Conservation (phyloP, 23 tunicate genomes). For the Phallusia fumigata region DNA sequence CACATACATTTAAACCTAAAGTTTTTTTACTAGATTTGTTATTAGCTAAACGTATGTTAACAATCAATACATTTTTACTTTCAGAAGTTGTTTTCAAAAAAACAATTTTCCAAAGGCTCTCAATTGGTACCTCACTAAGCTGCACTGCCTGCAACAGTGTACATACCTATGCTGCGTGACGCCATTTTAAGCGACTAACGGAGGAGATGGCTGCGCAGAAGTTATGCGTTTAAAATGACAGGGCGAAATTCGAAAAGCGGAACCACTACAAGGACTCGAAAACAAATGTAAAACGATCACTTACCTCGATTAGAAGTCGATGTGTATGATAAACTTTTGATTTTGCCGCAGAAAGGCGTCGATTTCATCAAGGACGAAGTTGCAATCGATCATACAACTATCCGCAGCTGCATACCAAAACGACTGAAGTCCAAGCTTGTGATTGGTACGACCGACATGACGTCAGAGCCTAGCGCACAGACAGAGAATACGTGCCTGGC, state of each 20-base stretch:
- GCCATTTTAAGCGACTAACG: conserved; percentile 4
- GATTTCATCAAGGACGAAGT: background rate
- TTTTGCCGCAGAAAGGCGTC: conserved; percentile 25
- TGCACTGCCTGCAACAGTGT: background rate
- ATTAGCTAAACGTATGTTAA: too few relatives aligned
- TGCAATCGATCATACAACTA: background rate
- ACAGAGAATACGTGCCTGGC: conserved; percentile 45
- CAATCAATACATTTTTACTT: too few relatives aligned
- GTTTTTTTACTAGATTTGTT: too few relatives aligned
- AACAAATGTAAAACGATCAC: background rate
- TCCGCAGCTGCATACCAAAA: conserved; percentile 23
- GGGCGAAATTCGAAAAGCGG: background rate
- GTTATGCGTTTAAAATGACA: background rate
- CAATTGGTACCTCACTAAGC: background rate
- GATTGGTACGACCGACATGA: conserved; percentile 74
- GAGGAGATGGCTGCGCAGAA: background rate
- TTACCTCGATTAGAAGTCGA: background rate
- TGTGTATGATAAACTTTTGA: background rate
- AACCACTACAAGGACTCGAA: background rate
- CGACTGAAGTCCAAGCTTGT: conserved; percentile 16
- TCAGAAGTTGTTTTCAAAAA: too few relatives aligned
- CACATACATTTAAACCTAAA: too few relatives aligned
- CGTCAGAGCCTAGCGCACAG: conserved; percentile 53
- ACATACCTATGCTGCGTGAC: background rate
- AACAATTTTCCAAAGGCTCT: too few relatives aligned